A percentile compares a stretch with the other conserved stretches of the same genome.
Evolutionary conservation across 2,888 invertebrate species (phyloP).

Genomic region (Hedya salicella): DNA sequence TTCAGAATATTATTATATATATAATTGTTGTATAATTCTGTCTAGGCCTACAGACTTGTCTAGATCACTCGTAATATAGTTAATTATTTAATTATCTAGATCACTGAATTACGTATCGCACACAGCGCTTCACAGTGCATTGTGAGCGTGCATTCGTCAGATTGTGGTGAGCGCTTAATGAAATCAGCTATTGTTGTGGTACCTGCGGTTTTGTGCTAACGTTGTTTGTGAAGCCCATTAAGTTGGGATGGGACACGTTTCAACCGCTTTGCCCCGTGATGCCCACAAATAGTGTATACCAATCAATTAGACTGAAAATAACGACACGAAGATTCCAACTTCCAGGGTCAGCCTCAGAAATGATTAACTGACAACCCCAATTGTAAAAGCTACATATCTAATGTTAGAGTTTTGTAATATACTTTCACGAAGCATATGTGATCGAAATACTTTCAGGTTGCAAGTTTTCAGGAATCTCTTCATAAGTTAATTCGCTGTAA

Average conservation of each 20-base stretch:
- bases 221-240: conserved; percentile 6
- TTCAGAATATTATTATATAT: too few species aligned
- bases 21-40: too few species aligned
- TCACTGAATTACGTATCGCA: not conserved
- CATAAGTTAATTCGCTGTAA: too few species aligned
- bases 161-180: conserved; percentile 30
- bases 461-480: too few species aligned
- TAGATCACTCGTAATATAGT: too few species aligned
- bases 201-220: conserved; percentile 13
- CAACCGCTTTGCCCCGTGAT: not conserved
- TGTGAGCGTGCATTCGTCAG: conserved; percentile 10
- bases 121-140: not conserved
- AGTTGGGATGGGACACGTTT: not conserved
- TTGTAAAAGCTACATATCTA: too few species aligned
- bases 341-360: not conserved
- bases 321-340: not conserved
- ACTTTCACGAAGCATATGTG: too few species aligned
- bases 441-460: too few species aligned
- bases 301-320: not conserved
- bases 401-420: too few species aligned
- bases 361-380: too few species aligned
- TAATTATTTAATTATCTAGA: too few species aligned
- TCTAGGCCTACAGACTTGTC: too few species aligned
- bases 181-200: conserved; percentile 19
- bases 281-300: not conserved